Conservation (phyloP, 2,113 vertebrate genomes). For the Numenius arquata region DNA sequence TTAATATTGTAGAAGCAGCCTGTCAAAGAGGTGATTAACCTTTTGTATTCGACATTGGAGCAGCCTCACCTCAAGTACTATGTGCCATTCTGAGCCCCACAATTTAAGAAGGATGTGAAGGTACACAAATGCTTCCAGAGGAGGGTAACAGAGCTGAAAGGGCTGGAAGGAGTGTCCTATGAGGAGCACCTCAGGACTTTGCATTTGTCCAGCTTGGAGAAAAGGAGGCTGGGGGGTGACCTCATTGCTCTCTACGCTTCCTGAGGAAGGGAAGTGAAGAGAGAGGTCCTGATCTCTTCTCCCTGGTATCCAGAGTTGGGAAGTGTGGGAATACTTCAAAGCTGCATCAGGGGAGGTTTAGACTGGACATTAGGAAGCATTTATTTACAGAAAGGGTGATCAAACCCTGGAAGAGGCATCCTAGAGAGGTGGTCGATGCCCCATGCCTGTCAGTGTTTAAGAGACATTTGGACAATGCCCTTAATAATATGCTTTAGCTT, state of each 20-base stretch:
- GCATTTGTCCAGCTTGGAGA: not conserved
- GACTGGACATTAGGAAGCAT: not conserved
- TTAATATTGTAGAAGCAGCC: not conserved
- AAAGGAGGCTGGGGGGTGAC: not conserved
- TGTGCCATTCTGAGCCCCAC: not conserved
- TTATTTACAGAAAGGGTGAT: not conserved
- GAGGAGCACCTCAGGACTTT: not conserved
- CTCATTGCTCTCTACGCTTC: not conserved
- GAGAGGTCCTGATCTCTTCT: not conserved
- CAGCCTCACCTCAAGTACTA: not conserved
- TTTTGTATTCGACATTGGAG: not conserved
- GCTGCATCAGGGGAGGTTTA: not conserved
- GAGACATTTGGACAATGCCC: not conserved
- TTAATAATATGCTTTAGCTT: not conserved
- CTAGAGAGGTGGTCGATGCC: not conserved
- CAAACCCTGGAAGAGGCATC: not conserved
- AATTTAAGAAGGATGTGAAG: not conserved
- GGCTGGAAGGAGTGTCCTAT: not conserved
- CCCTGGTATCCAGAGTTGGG: no score
- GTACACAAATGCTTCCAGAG: not conserved
- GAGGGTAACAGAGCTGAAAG: not conserved
- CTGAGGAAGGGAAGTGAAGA: not conserved
- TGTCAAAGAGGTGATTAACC: not conserved
- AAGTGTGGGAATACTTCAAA: not conserved
- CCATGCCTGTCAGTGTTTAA: not conserved